phyloP scores from a whole-genome alignment of 92 coral and sea anemone genomes.

The Palythoa grandis region DNA sequence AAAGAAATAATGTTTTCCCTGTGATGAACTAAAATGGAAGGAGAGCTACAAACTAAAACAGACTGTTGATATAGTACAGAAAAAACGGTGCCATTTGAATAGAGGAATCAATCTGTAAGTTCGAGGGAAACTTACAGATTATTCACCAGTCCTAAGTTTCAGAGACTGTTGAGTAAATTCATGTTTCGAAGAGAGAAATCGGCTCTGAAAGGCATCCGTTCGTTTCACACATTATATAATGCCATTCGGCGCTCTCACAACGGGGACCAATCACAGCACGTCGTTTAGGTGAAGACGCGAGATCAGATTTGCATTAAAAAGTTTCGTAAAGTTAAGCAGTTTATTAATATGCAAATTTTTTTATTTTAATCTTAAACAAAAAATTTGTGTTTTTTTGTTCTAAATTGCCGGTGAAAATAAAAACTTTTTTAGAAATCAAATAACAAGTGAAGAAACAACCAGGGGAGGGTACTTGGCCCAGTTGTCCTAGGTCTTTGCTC shows the following conservation, averaged over 20 bases:
- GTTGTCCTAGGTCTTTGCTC: too few relatives aligned
- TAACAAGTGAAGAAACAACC: too few relatives aligned
- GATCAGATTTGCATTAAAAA: background rate
- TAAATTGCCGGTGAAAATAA: too few relatives aligned
- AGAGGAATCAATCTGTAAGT: conserved; percentile 28
- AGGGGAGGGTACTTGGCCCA: too few relatives aligned
- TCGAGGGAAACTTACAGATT: conserved; percentile 4
- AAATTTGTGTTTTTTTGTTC: too few relatives aligned
- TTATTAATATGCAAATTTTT: too few relatives aligned
- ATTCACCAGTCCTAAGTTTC: background rate
- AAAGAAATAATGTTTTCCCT: background rate
- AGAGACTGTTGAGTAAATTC: background rate
- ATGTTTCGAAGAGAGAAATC: conserved; percentile 12
- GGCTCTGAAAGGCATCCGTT: background rate
- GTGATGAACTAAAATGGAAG: background rate
- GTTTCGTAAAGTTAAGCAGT: too few relatives aligned
- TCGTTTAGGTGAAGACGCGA: background rate
- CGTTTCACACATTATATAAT: background rate
- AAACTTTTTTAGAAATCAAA: too few relatives aligned
- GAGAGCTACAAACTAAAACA: background rate
- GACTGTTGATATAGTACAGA: background rate
- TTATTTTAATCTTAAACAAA: too few relatives aligned
- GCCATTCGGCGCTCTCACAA: background rate
- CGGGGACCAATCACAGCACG: background rate
- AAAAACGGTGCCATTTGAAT: conserved; percentile 8